Base-by-base conservation (phyloP, 1,140 invertebrate genomes). In the Yoshiicerus persimilis region DNA sequence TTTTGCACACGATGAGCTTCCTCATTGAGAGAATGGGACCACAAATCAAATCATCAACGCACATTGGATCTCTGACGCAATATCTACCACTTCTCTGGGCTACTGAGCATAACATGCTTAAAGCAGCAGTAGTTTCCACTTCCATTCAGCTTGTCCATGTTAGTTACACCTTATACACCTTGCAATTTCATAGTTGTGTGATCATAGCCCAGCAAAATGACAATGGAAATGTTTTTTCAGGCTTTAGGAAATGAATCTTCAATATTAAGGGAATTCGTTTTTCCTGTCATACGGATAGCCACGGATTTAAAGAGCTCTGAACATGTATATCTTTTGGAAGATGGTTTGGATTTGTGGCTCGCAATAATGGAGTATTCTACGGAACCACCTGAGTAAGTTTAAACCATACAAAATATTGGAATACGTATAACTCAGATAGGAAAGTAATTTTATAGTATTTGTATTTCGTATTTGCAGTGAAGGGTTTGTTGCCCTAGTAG, bases 21-120 rank as follows among this genome's bases (percentile, higher is more conserved):
- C 95, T 99, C 89, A 96, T 98, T 89, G 97, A 98, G 92, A 94
- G 97, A 89, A 95, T 97, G 92, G 96, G 96, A 30, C 93, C 94
- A 70, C 94, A 94, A 47, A 96, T 98, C 77, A 94, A 94, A 80
- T 96, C 96, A 6, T 94, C 96, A 91, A 93, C 95, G 1, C 93
- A 94, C 85, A 92, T 93, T 27, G 91, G 91, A 66, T 94, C 95
- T 27, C 93, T 99, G 27, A 94, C 96, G 87, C 94, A 95, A 83
- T 98, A 97, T 92, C 93, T 99, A 89, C 97, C 97, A 5, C 92
- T 95, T 89, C 92, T 99, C 84, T 99, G 98, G 98, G 96, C 97
- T 10, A 95, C 95, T 62, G 95, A 96, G 85, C 97, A 98, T 91
- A 96, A 97, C 92, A 97, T 99, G 96, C 93, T 99, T 86, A 94